Conservation (phyloP, 2,113 vertebrate species). For the Mastomys coucha region DNA sequence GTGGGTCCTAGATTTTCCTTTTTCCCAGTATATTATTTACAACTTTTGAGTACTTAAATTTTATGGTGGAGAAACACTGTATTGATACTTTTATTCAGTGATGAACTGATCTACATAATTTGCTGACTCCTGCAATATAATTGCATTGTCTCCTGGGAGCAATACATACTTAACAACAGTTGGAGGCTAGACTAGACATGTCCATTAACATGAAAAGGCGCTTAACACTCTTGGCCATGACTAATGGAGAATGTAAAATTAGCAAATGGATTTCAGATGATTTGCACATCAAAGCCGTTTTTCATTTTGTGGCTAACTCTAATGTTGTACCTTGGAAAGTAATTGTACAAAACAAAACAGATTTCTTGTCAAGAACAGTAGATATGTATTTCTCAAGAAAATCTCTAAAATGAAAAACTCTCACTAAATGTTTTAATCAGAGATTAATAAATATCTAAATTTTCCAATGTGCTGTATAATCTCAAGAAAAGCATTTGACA, state of each 20-base stretch:
- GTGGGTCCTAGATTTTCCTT: not conserved
- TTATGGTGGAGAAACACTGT: not conserved
- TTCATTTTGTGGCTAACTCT: conserved; percentile 29
- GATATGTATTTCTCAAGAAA: conserved; percentile 18
- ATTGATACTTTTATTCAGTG: not conserved
- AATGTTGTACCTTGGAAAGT: not conserved
- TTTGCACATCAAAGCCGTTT: conserved; percentile 38
- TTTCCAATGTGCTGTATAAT: conserved; percentile 49
- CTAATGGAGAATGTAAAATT: conserved; percentile 45
- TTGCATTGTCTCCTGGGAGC: not conserved
- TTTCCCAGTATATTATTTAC: not conserved
- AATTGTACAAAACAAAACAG: conserved; percentile 46
- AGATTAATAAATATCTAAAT: conserved; percentile 1
- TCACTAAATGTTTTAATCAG: conserved; percentile 51
- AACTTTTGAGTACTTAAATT: conserved; percentile 38
- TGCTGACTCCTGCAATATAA: not conserved
- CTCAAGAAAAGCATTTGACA: conserved; percentile 22
- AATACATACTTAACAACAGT: not conserved
- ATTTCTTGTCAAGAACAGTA: conserved; percentile 39
- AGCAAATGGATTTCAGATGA: conserved; percentile 32
- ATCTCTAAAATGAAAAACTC: not conserved
- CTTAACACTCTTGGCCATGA: not conserved
- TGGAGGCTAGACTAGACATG: not conserved
- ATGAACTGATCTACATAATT: not conserved
- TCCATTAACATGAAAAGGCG: not conserved